phyloP scores from a whole-genome alignment of 2,113 vertebrate genomes.

The Psittacus erithacus region DNA sequence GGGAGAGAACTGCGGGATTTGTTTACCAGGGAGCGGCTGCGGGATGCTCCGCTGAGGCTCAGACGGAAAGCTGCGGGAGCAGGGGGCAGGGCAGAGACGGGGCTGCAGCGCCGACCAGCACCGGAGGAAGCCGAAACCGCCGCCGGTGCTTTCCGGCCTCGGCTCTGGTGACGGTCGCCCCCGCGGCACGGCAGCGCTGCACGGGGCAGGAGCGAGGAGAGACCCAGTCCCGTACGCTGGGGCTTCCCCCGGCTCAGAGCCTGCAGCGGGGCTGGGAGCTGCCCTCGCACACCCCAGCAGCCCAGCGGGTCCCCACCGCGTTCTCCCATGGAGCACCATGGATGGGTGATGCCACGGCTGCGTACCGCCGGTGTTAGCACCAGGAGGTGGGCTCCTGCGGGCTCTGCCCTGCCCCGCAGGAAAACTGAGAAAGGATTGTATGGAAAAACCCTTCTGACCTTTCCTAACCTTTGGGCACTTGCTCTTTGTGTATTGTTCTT shows the following conservation, averaged over 20 bases:
- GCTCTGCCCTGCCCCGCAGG: neutral
- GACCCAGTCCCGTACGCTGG: neutral
- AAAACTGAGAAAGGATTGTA: neutral
- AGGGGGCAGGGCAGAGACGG: accelerated
- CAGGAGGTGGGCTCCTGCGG: neutral
- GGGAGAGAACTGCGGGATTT: neutral
- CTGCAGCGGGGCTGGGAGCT: neutral
- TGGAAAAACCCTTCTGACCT: neutral
- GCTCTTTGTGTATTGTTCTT: neutral
- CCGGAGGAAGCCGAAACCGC: neutral
- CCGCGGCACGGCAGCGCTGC: accelerated
- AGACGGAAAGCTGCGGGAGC: neutral
- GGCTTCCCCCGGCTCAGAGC: neutral
- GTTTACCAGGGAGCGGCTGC: neutral
- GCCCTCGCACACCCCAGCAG: neutral
- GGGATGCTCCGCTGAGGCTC: neutral
- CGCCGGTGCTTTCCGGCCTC: neutral
- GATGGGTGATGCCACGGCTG: neutral
- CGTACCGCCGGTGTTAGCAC: neutral
- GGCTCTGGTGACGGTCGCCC: accelerated
- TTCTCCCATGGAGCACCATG: neutral
- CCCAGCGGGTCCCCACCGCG: neutral
- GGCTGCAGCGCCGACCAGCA: accelerated
- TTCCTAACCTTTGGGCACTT: neutral
- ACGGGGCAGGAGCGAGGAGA: neutral